Conservation (phyloP, 23 tunicate genomes). For the Aplidium turbinatum region DNA sequence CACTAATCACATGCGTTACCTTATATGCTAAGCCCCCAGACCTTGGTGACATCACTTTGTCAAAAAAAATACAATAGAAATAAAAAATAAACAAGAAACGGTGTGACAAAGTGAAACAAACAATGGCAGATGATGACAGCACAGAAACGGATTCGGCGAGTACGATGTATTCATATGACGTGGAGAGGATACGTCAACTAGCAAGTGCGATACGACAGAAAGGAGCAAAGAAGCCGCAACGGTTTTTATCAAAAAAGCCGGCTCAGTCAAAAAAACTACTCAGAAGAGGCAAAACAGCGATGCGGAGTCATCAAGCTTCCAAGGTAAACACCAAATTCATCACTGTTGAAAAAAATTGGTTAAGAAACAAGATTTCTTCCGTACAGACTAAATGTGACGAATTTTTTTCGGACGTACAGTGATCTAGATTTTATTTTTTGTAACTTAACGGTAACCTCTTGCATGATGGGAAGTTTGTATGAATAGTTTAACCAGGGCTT, state of each 20-base stretch:
- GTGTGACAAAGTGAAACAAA: too few relatives aligned
- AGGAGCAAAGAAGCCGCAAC: conserved; percentile 78
- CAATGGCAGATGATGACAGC: conserved; percentile 67
- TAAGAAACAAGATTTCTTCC: not conserved
- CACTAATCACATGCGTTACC: too few relatives aligned
- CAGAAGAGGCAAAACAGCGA: conserved; percentile 22
- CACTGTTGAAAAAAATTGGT: not conserved
- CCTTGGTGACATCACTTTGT: too few relatives aligned
- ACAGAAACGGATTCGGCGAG: conserved; percentile 93
- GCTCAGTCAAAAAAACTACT: not conserved
- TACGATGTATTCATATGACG: conserved; percentile 93
- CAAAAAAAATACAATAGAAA: too few relatives aligned
- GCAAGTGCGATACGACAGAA: conserved; percentile 76
- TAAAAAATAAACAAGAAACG: too few relatives aligned
- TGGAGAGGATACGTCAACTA: conserved; percentile 74
- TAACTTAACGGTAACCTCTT: too few relatives aligned
- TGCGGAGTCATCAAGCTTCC: conserved; percentile 49
- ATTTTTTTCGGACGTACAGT: not conserved
- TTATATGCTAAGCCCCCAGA: too few relatives aligned
- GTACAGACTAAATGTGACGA: not conserved
- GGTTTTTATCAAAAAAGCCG: conserved; percentile 34
- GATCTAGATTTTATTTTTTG: not conserved
- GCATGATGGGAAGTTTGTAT: too few relatives aligned
- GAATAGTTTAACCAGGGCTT: too few relatives aligned
- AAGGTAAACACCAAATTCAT: conserved; percentile 20